Conservation (phyloP, 2,797 vertebrate genomes). For the Sebastes melanostomus region DNA sequence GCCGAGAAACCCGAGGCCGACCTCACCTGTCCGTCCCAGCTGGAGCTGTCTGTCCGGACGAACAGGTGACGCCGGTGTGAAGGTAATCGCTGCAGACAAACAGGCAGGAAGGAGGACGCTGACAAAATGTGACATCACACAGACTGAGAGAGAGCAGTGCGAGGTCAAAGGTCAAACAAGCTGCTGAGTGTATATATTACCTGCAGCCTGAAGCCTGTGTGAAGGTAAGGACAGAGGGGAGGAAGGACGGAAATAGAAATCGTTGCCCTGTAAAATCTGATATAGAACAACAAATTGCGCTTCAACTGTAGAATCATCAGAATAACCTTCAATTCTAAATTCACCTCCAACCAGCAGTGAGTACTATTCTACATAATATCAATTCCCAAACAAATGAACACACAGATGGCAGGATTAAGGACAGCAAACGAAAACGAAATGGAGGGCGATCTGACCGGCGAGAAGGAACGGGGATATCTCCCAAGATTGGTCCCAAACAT, state of each 20-base stretch:
- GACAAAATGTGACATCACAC: neutral
- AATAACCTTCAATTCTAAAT: neutral
- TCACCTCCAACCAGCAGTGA: neutral
- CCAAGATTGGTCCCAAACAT: conserved; percentile 13
- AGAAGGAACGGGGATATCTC: neutral
- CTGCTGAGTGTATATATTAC: neutral
- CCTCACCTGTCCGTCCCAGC: conserved; percentile 15
- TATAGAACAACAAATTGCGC: neutral
- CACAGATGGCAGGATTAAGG: conserved; percentile 45
- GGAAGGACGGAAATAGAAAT: neutral
- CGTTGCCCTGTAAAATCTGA: neutral
- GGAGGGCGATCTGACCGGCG: neutral
- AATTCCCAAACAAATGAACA: conserved; percentile 4
- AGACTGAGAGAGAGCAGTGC: conserved; percentile 1
- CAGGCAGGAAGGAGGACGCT: neutral
- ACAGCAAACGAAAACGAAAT: neutral
- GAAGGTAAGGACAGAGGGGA: neutral
- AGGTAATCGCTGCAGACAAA: conserved; percentile 19
- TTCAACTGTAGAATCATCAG: neutral
- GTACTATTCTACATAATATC: conserved; percentile 14
- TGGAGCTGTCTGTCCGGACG: neutral
- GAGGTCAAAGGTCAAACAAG: conserved; percentile 23
- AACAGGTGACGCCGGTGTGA: neutral
- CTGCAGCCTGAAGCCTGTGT: neutral
- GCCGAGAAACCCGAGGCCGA: neutral